Percentiles rank a stretch among this genome's conserved stretches.
Conservation (phyloP, 2,113 vertebrate genomes). For the Toxostoma redivivum region DNA sequence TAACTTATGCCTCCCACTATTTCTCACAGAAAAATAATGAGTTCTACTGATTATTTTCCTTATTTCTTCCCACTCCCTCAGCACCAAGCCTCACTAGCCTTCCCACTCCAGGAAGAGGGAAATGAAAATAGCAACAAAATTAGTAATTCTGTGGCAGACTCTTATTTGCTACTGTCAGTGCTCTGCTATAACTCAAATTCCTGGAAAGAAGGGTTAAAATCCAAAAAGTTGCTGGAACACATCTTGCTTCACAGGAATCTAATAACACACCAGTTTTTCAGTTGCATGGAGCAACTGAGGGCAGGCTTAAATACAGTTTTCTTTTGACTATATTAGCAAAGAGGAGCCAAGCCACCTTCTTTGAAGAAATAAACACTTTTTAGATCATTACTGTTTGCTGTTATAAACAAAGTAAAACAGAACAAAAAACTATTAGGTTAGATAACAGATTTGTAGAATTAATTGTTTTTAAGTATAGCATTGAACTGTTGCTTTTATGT, state of each 20-base stretch:
- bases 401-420: neutral
- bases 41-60: slow-evolving; percentile 27
- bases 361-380: neutral
- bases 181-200: neutral
- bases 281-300: neutral
- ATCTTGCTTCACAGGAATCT: neutral
- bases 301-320: neutral
- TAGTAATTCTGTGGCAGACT: neutral
- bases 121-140: slow-evolving; percentile 17
- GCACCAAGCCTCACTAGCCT: neutral
- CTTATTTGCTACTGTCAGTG: neutral
- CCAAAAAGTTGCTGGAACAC: neutral
- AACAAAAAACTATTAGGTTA: neutral
- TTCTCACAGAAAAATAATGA: slow-evolving; percentile 42
- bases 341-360: neutral
- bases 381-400: neutral
- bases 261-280: neutral
- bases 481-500: neutral
- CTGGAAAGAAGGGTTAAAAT: neutral
- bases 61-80: slow-evolving; percentile 35
- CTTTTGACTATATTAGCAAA: neutral
- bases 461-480: neutral
- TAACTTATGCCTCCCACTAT: slow-evolving; percentile 43
- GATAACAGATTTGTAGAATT: neutral
- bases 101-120: neutral